These are phyloP conservation scores for Rhea pennata DNA, from an alignment of 2,113 vertebrate species.

Conservation along the genomic window DNA sequence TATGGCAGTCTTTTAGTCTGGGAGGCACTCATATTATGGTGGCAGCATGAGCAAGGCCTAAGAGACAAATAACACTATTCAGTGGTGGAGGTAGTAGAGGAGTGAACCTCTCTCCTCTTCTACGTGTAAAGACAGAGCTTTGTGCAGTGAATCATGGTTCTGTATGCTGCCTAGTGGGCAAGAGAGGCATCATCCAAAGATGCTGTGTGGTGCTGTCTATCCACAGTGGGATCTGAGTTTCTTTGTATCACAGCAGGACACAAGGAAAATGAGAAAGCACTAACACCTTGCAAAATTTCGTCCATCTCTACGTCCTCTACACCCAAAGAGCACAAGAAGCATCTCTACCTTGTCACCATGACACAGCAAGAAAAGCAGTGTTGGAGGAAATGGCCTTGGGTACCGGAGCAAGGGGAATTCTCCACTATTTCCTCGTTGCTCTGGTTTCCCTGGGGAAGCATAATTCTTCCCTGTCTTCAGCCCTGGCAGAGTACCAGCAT, in stretches of 20 bases:
- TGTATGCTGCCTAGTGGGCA: background rate
- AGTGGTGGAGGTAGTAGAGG: background rate
- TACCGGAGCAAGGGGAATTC: background rate
- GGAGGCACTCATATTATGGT: conserved; percentile 13
- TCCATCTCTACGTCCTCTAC: background rate
- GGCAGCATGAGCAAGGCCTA: conserved; percentile 44
- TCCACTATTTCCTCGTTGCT: background rate
- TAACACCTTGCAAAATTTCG: too few species aligned
- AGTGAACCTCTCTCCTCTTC: background rate
- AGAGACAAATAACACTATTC: conserved; percentile 48
- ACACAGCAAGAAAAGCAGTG: background rate
- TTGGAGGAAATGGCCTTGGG: background rate
- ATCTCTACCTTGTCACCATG: background rate
- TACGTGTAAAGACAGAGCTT: background rate
- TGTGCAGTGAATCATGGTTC: accelerated
- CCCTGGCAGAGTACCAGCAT: background rate
- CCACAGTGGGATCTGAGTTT: background rate
- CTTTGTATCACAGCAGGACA: accelerated
- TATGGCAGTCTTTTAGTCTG: conserved; percentile 20
- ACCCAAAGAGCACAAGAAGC: background rate
- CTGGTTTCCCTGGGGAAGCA: background rate
- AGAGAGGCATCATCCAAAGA: accelerated
- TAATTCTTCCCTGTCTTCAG: background rate
- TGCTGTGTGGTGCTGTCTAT: background rate
- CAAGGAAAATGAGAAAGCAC: background rate